These are phyloP conservation scores for Pyrgus malvae DNA, from an alignment of 2,888 invertebrate genomes.

Conservation along the genomic window DNA sequence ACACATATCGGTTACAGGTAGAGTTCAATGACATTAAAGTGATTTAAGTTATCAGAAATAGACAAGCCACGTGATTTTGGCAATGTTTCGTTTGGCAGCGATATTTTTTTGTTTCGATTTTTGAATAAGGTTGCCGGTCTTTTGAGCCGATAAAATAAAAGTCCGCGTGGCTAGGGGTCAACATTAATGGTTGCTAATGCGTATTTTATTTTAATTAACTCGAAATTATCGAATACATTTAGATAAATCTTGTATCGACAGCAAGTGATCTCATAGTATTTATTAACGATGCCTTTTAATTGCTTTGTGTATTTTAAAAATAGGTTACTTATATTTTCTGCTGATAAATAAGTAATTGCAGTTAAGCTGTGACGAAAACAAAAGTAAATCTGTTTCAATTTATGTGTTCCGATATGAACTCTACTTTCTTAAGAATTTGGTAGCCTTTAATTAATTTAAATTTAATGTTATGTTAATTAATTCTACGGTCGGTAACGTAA, in stretches of 20 bases:
- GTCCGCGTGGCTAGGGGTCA: background rate
- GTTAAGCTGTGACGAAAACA: background rate
- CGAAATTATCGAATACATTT: background rate
- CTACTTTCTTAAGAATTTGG: no score
- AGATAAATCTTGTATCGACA: constrained; percentile 1
- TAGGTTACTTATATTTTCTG: constrained; percentile 1
- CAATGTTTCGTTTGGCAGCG: constrained; percentile 22
- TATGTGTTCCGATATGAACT: no score
- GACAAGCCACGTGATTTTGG: constrained; percentile 27
- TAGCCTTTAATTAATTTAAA: no score
- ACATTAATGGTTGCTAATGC: background rate
- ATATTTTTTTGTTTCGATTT: constrained; percentile 23
- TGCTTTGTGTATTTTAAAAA: background rate
- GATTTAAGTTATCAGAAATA: constrained; percentile 27
- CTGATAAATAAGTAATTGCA: background rate
- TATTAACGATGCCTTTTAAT: background rate
- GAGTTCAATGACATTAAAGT: constrained; percentile 23
- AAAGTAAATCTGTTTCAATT: no score
- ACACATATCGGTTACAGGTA: constrained; percentile 13
- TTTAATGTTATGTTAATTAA: no score
- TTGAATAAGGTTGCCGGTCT: constrained; percentile 1
- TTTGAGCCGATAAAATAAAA: background rate
- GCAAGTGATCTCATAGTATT: background rate
- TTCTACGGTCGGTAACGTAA: no score
- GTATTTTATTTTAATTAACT: constrained; percentile 2